Conservation (phyloP, 2,113 vertebrate species). For the Scomber japonicus region DNA sequence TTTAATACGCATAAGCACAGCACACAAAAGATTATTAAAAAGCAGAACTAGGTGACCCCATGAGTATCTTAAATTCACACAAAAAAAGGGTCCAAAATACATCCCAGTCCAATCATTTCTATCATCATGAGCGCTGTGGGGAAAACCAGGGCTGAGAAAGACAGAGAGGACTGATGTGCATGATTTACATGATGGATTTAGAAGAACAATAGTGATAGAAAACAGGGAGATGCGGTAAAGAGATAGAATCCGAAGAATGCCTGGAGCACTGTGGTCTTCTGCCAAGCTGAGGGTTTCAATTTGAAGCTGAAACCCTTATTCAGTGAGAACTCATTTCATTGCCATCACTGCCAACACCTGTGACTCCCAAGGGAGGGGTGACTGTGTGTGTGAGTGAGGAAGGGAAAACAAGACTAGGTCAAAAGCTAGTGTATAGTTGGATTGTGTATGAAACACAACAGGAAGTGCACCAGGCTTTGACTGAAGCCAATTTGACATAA, state of each 20-base stretch:
- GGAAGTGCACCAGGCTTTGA: no score
- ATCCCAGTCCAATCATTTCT: neutral
- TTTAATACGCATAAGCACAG: neutral
- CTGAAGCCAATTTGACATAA: no score
- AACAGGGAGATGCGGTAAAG: constrained; percentile 15
- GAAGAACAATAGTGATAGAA: constrained; percentile 20
- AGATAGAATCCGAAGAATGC: constrained; percentile 6
- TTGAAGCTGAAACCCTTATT: constrained; percentile 47
- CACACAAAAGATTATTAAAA: constrained; percentile 17
- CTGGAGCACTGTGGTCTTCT: constrained; percentile 16
- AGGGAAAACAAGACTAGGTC: no score
- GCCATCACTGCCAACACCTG: constrained; percentile 69
- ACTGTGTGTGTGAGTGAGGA: constrained; percentile 1
- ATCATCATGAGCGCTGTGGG: neutral
- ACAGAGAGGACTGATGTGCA: neutral
- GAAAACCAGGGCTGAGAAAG: neutral
- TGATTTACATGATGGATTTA: neutral
- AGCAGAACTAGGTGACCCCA: neutral
- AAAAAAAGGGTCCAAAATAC: neutral
- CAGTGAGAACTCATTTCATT: constrained; percentile 62
- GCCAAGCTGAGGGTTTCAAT: constrained; percentile 48
- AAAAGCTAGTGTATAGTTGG: no score
- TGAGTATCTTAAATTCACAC: neutral
- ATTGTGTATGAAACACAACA: no score
- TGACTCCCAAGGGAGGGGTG: constrained; percentile 55